Evolutionary conservation across 2,797 vertebrate species (phyloP), one percentile per base, ranked within the genome.

Genomic region (Mormyrus proboscirostris): DNA sequence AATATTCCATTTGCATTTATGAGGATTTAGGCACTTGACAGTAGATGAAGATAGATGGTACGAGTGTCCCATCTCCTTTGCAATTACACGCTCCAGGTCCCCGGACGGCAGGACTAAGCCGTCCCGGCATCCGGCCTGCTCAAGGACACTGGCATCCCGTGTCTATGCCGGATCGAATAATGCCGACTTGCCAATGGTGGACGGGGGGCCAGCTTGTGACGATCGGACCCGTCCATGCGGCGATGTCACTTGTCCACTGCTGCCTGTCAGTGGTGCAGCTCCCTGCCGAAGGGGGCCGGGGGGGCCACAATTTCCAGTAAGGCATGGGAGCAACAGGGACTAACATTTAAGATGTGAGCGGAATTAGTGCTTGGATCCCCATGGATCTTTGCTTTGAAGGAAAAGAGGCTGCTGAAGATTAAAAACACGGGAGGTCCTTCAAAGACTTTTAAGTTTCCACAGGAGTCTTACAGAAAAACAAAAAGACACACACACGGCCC

Each of bases 21-120:
- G 41, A 59, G 86, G 55, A 62, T 49, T 65, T 44, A 88, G 86
- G 29, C 55, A 65, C 16, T 44, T 44, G 33, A 62, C 55, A 22
- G 57, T 47, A 88, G 86, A 88, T 88, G 57, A 65, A 88, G 86
- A 88, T 88, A 8, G 41, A 88, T 88, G 57, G 57, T 47, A 16
- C 2, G 44, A 65, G 86, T 10, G 86, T 38, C 33, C 19, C 29
- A 47, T 86, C 55, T 22, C 38, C 9, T 8, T 65, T 44, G 86
- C 86, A 88, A 88, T 88, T 88, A 88, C 86, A 88, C 50, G 86
- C 86, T 62, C 29, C 49, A 88, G 86, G 86, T 88, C 57, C 57
- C 57, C 1, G 55, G 57, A 65, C 86, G 0, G 38, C 85, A 87
- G 85, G 14, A 7, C 29, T 57, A 19, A 38, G 51, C 41, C 65